A percentile compares a stretch with the other conserved stretches of the same genome.
Conservation (phyloP, 2,113 vertebrate species). For the Egretta garzetta region DNA sequence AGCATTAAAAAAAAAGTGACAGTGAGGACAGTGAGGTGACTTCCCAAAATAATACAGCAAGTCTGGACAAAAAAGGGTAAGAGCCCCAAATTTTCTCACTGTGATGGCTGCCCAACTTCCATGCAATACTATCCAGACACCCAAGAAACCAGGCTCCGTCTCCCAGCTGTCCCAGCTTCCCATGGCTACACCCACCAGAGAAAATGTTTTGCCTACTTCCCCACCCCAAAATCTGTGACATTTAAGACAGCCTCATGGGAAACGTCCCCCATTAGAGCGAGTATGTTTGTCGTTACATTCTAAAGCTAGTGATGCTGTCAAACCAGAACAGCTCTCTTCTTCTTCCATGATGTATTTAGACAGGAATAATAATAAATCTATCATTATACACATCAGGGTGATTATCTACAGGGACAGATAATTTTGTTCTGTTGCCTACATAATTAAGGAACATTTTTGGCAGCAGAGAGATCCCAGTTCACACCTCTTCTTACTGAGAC, state of each 20-base stretch:
- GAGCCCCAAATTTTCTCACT: background rate
- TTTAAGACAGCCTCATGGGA: background rate
- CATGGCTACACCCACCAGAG: background rate
- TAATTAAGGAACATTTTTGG: background rate
- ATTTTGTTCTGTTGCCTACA: background rate
- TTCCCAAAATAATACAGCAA: background rate
- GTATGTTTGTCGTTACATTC: background rate
- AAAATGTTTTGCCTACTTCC: background rate
- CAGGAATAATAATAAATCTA: background rate
- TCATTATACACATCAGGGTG: background rate
- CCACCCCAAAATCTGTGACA: background rate
- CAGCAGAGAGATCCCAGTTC: background rate
- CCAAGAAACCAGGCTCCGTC: background rate
- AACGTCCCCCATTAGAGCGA: background rate
- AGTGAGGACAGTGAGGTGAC: background rate
- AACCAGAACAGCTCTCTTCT: background rate
- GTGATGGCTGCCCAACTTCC: background rate
- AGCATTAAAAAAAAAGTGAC: background rate
- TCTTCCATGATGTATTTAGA: background rate
- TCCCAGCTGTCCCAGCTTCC: background rate
- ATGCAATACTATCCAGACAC: background rate
- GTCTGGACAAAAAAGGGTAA: background rate
- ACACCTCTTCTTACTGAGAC: background rate
- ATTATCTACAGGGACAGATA: background rate
- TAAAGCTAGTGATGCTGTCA: background rate